These are phyloP conservation scores for Sphyrna mokarran DNA, from an alignment of 2,113 vertebrate species.

Conservation along the genomic window DNA sequence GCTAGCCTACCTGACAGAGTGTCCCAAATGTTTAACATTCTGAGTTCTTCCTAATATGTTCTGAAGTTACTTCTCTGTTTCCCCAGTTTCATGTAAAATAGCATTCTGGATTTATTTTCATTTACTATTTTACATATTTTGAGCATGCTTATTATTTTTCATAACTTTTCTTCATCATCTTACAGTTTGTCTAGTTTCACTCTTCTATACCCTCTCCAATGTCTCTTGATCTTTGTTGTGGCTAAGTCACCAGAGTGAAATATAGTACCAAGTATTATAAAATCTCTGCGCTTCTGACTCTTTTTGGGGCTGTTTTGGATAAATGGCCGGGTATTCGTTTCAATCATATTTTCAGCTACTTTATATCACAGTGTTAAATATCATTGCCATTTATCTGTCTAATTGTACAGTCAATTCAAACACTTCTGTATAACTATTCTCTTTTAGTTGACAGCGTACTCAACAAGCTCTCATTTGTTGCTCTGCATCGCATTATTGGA, in stretches of 20 bases:
- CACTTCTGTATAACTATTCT: not conserved
- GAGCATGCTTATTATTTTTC: not conserved
- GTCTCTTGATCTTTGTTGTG: not conserved
- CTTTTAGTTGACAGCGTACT: not conserved
- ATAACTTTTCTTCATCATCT: not conserved
- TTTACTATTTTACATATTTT: not conserved
- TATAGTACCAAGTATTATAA: not conserved
- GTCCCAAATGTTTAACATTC: not conserved
- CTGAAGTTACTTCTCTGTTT: not conserved
- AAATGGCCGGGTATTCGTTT: not conserved
- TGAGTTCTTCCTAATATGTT: conserved; percentile 9
- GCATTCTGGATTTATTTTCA: not conserved
- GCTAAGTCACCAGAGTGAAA: not conserved
- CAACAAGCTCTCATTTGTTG: not conserved
- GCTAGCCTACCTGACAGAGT: not conserved
- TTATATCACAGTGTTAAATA: not conserved
- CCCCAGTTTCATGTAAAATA: not conserved
- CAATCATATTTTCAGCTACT: not conserved
- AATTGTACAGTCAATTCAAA: not conserved
- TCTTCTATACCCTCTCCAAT: not conserved
- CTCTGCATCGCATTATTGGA: not conserved
- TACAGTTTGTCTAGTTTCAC: not conserved
- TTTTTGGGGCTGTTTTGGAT: not conserved
- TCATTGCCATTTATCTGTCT: not conserved
- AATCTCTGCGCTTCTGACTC: too few relatives aligned